Percentiles rank a stretch among this genome's conserved stretches.
These are phyloP conservation scores for Danionella cerebrum DNA, from an alignment of 2,113 vertebrate genomes.

Conservation along the genomic window DNA sequence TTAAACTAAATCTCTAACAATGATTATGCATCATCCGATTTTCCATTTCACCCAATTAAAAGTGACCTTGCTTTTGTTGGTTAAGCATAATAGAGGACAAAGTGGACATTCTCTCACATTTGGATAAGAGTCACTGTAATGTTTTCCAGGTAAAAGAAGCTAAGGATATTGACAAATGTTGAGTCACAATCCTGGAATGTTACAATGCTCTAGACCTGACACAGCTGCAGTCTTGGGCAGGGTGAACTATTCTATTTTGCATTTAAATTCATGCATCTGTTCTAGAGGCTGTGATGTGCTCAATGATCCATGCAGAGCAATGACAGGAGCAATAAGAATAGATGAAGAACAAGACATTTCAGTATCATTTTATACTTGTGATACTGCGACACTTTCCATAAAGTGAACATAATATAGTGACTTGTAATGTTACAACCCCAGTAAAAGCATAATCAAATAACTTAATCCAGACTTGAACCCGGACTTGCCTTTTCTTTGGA, in stretches of 20 bases:
- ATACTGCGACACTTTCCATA: too few species aligned
- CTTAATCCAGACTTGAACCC: too few species aligned
- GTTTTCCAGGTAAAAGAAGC: constrained; percentile 24
- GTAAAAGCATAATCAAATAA: too few species aligned
- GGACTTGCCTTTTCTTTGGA: too few species aligned
- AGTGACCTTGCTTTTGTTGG: too few species aligned
- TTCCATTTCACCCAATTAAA: too few species aligned
- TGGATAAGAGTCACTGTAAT: not conserved
- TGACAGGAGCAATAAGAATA: too few species aligned
- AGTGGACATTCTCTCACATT: not conserved
- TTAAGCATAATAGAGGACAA: not conserved
- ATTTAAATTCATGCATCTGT: not conserved
- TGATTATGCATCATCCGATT: too few species aligned
- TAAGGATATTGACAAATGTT: not conserved
- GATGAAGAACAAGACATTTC: not conserved
- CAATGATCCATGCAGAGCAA: not conserved
- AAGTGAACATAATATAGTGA: too few species aligned
- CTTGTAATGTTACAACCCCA: too few species aligned
- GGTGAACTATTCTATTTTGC: not conserved
- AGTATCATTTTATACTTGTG: too few species aligned
- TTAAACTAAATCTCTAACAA: too few species aligned
- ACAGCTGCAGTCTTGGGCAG: not conserved
- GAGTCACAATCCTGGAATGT: constrained; percentile 44
- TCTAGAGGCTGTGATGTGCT: not conserved
- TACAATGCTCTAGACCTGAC: constrained; percentile 10